Base-by-base conservation (phyloP, 37 sponge, comb jelly and placozoan species). In the Ianthella basta region DNA sequence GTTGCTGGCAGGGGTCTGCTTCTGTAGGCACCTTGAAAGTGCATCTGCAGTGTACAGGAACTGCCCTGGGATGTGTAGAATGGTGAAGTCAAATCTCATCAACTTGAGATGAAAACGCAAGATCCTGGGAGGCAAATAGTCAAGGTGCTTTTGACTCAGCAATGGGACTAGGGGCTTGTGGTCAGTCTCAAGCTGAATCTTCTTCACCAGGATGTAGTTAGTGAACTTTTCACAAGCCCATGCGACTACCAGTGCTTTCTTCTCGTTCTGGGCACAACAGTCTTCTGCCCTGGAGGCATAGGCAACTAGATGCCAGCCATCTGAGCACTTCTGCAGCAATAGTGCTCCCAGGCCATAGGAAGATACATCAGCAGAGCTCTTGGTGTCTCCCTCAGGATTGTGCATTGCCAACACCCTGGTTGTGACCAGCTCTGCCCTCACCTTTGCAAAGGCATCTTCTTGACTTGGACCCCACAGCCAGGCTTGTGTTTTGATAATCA, bases 151-250 rank as follows among this genome's bases (percentile, higher is more conserved):
- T 23, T 60, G 55, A 39, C 66, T 56, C 68, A 88, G 50, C 32
- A 88, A 30, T 3, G 84, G 84, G 23, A 88, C 66, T 8, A 88
- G 60, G 2, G 89, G 89, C 53, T 88, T 84, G 38, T 88, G 89
- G 44, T 88, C 80, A 32, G 88, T 59, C 72, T 86, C 80, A 2
- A 86, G 67, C 63, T 50, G 41, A 25, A 79, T 27, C 23, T 0
- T 30, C 32, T 10, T 39, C 21, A 84, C 84, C 36, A 88, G 72
- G 25, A 88, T 53, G 34, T 88, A 88, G 38, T 81, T 44, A 29
- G 72, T 37, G 83, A 87, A 87, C 29, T 81, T 81, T 40, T 77
- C 88, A 37, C 88, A 83, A 25, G 84, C 89, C 84, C 89, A 83
- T 33, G 83, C 55, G 14, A 61, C 55, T 0, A 67, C 89, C 29